These are phyloP conservation scores for Phoebastria nigripes DNA, from an alignment of 2,797 vertebrate genomes.

Conservation along the genomic window DNA sequence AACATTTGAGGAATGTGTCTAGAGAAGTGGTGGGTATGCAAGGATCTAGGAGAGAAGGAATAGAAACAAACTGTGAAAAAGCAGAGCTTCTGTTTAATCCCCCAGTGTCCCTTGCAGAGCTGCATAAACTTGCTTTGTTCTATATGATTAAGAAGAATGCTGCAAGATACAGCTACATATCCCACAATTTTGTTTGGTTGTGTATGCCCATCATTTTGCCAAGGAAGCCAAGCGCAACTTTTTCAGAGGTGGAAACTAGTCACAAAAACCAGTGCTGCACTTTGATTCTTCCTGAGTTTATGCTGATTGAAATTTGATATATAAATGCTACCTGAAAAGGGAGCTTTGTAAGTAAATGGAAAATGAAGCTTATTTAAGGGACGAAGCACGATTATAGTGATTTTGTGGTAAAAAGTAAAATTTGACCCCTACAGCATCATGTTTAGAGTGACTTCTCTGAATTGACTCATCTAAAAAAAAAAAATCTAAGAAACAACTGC, in stretches of 20 bases:
- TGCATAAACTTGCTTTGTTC: neutral
- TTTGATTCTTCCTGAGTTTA: neutral
- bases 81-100: neutral
- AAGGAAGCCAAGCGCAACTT: neutral
- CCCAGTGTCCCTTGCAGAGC: neutral
- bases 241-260: neutral
- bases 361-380: neutral
- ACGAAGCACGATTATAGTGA: neutral
- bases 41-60: neutral
- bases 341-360: neutral
- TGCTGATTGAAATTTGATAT: neutral
- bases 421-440: neutral
- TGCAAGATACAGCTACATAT: neutral
- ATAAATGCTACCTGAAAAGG: neutral
- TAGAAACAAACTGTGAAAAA: neutral
- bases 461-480: neutral
- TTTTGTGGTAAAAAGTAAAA: neutral
- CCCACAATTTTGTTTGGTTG: neutral
- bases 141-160: neutral
- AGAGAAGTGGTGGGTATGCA: neutral
- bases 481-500: neutral
- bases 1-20: neutral
- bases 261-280: neutral
- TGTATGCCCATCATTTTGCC: neutral
- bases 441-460: neutral